Base-by-base conservation (phyloP, 2,888 invertebrate genomes). In the Meganola albula region DNA sequence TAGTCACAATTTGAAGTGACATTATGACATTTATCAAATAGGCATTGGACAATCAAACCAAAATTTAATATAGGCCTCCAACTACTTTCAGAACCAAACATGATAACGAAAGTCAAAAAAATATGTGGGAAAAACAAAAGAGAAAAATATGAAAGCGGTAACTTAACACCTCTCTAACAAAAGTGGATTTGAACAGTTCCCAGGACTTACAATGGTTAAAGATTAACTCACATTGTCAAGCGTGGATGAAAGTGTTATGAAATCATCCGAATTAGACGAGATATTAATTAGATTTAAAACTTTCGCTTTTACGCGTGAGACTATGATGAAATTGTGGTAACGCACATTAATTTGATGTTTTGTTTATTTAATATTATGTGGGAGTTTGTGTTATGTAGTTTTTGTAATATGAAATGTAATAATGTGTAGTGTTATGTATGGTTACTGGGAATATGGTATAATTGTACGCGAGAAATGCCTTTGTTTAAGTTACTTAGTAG, bases 211-310 rank as follows among this genome's bases (percentile, higher is more conserved):
- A 57, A 55, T 57, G 30, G 38, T 12, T 47, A 34, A 41, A 40
- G 51, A 54, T 50, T 51, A 32, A 46, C 29, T 40, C 42, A 48
- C 51, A 52, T 51, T 51, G 38, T 52, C 53, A 57, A 50, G 48
- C 48, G 49, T 50, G 40, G 53, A 71, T 56, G 70, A 75, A 70
- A 72, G 71, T 61, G 60, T 78, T 76, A 67, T 76, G 63, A 51
- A 67, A 76, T 60, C 53, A 44, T 57, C 56, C 58, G 37, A 57
- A 62, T 57, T 53, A 53, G 57, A 53, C 57, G 56, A 49, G 57
- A 58, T 63, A 73, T 79, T 76, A 74, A 75, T 74, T 63, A 60
- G 36, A 37, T 41, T 49, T 61, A 51, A n/a, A 48, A 58, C 62
- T 69, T 67, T 71, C 65, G 54, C 61, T 68, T 63, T 68, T 58